Percentiles rank a stretch among this genome's conserved stretches.
Evolutionary conservation across 2,797 vertebrate genomes (phyloP).

Genomic region (Merluccius polli): DNA sequence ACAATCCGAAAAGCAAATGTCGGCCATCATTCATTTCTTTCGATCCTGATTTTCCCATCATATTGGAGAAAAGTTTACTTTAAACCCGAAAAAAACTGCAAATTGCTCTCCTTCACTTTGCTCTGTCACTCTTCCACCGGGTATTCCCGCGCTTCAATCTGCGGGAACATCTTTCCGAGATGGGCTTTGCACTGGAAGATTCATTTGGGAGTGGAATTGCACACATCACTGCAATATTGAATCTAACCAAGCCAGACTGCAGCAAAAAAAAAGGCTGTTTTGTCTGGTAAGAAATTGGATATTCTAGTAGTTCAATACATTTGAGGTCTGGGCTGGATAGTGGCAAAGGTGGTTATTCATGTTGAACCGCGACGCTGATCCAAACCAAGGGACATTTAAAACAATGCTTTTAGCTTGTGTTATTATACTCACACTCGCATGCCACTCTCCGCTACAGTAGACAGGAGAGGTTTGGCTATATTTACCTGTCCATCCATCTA

Average conservation of each 20-base stretch:
- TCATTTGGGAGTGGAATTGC: constrained; percentile 74
- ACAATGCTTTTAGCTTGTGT: constrained; percentile 42
- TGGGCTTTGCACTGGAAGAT: constrained; percentile 58
- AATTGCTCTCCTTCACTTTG: constrained; percentile 63
- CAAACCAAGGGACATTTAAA: constrained; percentile 47
- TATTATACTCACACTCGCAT: background rate
- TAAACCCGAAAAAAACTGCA: constrained; percentile 56
- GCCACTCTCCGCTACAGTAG: background rate
- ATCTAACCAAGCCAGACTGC: constrained; percentile 74
- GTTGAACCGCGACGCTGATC: constrained; percentile 50
- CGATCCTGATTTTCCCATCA: constrained; percentile 42
- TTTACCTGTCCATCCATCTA: background rate
- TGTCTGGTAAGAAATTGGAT: constrained; percentile 70
- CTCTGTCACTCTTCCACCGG: constrained; percentile 62
- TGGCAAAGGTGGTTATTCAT: constrained; percentile 66
- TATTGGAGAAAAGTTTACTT: constrained; percentile 60
- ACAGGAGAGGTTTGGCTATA: constrained; percentile 2
- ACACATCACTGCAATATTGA: constrained; percentile 70
- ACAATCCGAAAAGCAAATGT: constrained; percentile 4
- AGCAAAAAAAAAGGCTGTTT: constrained; percentile 61
- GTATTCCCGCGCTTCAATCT: constrained; percentile 70
- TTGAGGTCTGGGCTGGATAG: constrained; percentile 46
- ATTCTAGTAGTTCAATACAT: constrained; percentile 72
- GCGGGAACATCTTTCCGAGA: constrained; percentile 69
- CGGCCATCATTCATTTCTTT: constrained; percentile 27